Evolutionary conservation across 2,888 invertebrate genomes (phyloP).

Genomic region (Sericinus montela): DNA sequence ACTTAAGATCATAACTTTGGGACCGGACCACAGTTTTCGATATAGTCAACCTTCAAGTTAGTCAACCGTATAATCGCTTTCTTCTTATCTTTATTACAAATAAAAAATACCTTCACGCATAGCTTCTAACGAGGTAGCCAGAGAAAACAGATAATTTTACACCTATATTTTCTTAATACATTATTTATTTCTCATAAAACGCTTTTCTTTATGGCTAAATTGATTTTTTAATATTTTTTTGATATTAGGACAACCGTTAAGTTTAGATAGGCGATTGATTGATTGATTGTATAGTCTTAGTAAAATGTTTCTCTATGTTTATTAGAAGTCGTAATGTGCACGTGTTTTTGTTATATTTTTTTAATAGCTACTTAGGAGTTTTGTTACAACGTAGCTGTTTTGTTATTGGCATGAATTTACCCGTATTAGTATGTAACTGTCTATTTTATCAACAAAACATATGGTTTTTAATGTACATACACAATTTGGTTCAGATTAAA

Average conservation of each 20-base stretch:
- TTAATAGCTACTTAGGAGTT: neutral
- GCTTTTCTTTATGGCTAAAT: too few relatives aligned
- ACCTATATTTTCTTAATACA: too few relatives aligned
- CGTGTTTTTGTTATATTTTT: neutral
- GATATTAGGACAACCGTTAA: neutral
- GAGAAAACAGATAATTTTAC: too few relatives aligned
- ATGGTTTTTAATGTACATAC: slow-evolving; percentile 2
- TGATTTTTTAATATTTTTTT: too few relatives aligned
- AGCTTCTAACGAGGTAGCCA: too few relatives aligned
- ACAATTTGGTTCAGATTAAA: neutral
- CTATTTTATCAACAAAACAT: slow-evolving; percentile 8
- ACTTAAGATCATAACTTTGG: too few relatives aligned
- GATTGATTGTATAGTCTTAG: neutral
- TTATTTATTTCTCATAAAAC: too few relatives aligned
- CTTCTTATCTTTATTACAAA: too few relatives aligned
- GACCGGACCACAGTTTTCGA: too few relatives aligned
- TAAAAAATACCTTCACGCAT: too few relatives aligned
- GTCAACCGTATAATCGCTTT: too few relatives aligned
- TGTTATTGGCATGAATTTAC: neutral
- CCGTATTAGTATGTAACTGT: slow-evolving; percentile 1
- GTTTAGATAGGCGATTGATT: slow-evolving; percentile 5
- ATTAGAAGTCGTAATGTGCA: neutral
- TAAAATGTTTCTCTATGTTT: neutral
- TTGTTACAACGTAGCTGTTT: neutral
- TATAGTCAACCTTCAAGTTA: too few relatives aligned